Evolutionary conservation across 2,888 invertebrate species (phyloP).

Genomic region (Tryphoninae sp.): DNA sequence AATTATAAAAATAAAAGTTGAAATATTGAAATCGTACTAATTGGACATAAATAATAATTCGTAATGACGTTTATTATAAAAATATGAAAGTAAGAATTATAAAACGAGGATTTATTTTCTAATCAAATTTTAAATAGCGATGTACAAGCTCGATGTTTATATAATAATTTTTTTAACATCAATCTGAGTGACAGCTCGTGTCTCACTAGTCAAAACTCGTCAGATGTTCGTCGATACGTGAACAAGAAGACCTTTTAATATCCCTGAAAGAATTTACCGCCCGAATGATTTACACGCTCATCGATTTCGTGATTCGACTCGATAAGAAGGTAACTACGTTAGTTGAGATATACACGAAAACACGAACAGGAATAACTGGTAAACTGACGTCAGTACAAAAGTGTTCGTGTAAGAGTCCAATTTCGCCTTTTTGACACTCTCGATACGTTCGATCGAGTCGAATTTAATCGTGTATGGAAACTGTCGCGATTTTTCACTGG

Average conservation of each 20-base stretch:
- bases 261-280: neutral
- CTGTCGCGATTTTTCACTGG: neutral
- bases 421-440: neutral
- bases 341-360: constrained; percentile 39
- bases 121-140: neutral
- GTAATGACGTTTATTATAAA: neutral
- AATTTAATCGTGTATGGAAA: constrained; percentile 54
- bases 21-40: neutral
- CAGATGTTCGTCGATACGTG: neutral
- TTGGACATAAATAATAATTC: neutral
- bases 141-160: neutral
- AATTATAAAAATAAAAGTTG: neutral
- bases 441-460: constrained; percentile 34
- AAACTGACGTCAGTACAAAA: constrained; percentile 48
- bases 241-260: neutral
- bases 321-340: constrained; percentile 26
- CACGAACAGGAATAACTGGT: constrained; percentile 40
- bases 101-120: neutral
- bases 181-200: neutral
- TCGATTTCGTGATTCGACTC: constrained; percentile 49
- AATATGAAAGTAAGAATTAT: neutral
- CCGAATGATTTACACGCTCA: constrained; percentile 11
- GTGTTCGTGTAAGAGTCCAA: neutral
- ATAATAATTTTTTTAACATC: neutral
- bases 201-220: neutral